phyloP scores from a whole-genome alignment of 2,888 invertebrate species.

The Macrosiphum euphorbiae region DNA sequence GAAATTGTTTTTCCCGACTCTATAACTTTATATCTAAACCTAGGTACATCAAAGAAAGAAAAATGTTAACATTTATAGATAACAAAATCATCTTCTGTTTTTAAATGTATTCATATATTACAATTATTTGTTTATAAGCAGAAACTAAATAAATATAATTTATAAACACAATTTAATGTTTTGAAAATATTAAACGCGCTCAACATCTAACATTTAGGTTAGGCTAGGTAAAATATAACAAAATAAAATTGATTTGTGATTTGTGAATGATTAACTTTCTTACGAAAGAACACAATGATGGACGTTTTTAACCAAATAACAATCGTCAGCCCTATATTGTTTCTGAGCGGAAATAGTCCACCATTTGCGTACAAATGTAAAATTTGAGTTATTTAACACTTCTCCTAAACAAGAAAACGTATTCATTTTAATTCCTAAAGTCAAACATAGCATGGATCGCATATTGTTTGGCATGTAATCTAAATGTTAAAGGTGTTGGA shows the following conservation, averaged over 20 bases:
- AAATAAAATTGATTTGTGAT: background rate
- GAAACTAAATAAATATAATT: background rate
- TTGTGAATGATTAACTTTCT: background rate
- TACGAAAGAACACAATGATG: background rate
- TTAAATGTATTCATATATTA: background rate
- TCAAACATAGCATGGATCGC: background rate
- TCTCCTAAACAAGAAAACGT: background rate
- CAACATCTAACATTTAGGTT: background rate
- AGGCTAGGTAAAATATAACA: background rate
- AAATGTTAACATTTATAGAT: background rate
- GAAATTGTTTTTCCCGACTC: background rate
- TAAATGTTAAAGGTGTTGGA: background rate
- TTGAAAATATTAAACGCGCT: background rate
- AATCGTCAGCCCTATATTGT: background rate
- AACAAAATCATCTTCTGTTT: background rate
- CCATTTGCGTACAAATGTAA: background rate
- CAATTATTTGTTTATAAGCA: background rate
- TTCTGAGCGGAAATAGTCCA: background rate
- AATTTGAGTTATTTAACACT: background rate
- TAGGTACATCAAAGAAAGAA: background rate
- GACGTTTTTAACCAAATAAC: background rate
- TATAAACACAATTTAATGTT: background rate
- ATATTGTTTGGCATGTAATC: conserved; percentile 1
- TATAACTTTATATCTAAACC: background rate
- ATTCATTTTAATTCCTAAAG: background rate